These are phyloP conservation scores for Himalopsyche japonica DNA, from an alignment of 2,888 invertebrate genomes.

Conservation along the genomic window DNA sequence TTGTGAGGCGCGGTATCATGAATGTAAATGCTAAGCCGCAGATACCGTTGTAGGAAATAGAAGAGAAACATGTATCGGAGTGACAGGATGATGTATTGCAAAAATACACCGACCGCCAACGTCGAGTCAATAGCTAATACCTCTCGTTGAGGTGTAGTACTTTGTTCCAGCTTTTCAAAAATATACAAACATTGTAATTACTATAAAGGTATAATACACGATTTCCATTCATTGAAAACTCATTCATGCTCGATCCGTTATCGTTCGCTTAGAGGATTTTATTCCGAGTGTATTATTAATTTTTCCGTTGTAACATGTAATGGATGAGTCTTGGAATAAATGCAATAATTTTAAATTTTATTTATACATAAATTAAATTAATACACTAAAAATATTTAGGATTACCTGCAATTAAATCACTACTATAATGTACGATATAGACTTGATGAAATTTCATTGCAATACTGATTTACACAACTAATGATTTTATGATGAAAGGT, in stretches of 20 bases:
- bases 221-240: neutral
- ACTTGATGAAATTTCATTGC: too few species aligned
- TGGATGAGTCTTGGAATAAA: too few species aligned
- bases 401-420: too few species aligned
- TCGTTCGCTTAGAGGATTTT: neutral
- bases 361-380: too few species aligned
- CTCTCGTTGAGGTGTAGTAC: neutral
- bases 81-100: conserved; percentile 32
- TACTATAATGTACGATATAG: too few species aligned
- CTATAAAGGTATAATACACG: neutral
- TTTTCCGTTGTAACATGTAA: too few species aligned
- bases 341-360: too few species aligned
- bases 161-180: neutral
- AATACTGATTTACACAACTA: too few species aligned
- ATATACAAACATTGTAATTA: neutral
- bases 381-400: too few species aligned
- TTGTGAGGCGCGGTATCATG: conserved; percentile 14
- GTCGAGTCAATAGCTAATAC: conserved; percentile 3
- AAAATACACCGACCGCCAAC: conserved; percentile 7
- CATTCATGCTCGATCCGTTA: neutral
- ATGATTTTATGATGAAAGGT: too few species aligned
- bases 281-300: too few species aligned
- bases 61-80: conserved; percentile 13
- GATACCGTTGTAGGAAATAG: neutral
- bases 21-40: conserved; percentile 31